Evolutionary conservation across 2,797 vertebrate species (phyloP).

Genomic region (Oreochromis mossambicus): DNA sequence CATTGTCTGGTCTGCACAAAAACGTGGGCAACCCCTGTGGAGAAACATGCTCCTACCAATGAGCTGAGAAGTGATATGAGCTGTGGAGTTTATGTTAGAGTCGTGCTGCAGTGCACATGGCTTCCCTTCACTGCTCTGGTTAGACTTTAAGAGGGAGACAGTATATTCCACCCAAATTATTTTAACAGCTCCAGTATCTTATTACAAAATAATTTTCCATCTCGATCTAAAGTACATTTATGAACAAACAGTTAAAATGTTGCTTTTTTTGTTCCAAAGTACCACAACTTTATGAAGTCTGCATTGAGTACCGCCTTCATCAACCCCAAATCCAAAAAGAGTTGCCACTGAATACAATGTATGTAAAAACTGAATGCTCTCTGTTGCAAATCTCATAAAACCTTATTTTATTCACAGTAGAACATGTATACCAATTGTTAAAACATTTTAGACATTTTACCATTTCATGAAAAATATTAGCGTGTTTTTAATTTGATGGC

Average conservation of each 20-base stretch:
- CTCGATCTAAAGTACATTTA: rapidly evolving
- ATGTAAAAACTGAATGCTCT: neutral
- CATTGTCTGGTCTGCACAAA: conserved; percentile 33
- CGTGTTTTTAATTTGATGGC: neutral
- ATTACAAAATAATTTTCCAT: neutral
- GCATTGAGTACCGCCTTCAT: neutral
- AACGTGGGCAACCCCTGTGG: conserved; percentile 11
- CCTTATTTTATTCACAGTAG: neutral
- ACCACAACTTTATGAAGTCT: neutral
- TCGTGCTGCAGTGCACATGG: conserved; percentile 1
- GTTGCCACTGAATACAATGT: neutral
- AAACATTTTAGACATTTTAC: neutral
- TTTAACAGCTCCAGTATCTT: neutral
- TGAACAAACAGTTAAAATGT: neutral
- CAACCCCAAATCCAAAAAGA: neutral
- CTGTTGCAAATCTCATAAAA: neutral
- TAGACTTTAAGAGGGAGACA: neutral
- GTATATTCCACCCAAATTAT: neutral
- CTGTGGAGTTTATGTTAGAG: conserved; percentile 55
- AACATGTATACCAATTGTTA: neutral
- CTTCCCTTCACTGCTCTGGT: neutral
- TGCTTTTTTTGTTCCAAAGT: neutral
- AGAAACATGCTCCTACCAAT: conserved; percentile 42
- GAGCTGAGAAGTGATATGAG: conserved; percentile 65
- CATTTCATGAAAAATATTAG: neutral